These are phyloP conservation scores for Chelonus formosanus DNA, from an alignment of 2,888 invertebrate species.

Conservation along the genomic window DNA sequence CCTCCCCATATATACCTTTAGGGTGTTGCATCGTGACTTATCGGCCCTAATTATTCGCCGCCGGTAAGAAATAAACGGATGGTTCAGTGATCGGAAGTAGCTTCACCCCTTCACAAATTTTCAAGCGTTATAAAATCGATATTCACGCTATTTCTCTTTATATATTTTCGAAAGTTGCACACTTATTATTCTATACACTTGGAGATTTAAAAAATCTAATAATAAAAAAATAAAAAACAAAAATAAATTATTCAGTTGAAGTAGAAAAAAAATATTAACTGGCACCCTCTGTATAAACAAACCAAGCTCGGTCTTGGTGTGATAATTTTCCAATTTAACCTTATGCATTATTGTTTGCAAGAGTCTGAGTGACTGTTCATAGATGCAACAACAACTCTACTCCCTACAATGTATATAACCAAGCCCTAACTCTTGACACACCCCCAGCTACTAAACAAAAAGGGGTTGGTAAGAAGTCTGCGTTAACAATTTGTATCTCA, in stretches of 20 bases:
- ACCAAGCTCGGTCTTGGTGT: conserved; percentile 51
- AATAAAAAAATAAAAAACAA: too few species aligned
- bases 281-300: conserved; percentile 42
- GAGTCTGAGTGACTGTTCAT: conserved; percentile 25
- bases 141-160: conserved; percentile 28
- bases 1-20: conserved; percentile 39
- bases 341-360: conserved; percentile 59
- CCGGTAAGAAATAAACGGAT: conserved; percentile 50
- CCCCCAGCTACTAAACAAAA: background rate
- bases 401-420: conserved; percentile 3
- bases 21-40: conserved; percentile 62
- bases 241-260: background rate
- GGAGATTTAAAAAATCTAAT: too few species aligned
- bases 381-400: conserved; percentile 19
- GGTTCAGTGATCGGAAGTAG: conserved; percentile 51
- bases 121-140: conserved; percentile 33
- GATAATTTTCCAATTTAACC: conserved; percentile 65
- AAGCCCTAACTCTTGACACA: conserved; percentile 1
- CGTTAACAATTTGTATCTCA: conserved; percentile 54
- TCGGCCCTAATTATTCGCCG: conserved; percentile 63
- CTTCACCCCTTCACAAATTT: conserved; percentile 44
- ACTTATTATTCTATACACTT: background rate
- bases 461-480: conserved; percentile 7
- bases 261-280: conserved; percentile 11
- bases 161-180: conserved; percentile 9